Conservation (phyloP, 2,113 vertebrate species). For the Agapornis roseicollis region DNA sequence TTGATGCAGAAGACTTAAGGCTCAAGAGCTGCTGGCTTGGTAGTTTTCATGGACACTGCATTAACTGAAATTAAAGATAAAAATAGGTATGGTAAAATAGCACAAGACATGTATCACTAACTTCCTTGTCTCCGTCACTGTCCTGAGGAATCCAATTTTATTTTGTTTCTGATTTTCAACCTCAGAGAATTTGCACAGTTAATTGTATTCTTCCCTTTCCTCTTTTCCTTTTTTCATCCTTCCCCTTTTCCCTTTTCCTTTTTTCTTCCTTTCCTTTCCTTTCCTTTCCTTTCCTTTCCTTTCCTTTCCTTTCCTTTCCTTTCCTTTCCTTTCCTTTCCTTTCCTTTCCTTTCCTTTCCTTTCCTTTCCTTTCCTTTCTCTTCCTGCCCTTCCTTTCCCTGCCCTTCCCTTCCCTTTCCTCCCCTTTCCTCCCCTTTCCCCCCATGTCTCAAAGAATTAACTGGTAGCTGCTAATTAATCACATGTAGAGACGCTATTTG, state of each 20-base stretch:
- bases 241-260: neutral
- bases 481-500: neutral
- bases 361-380: rapidly evolving
- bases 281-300: neutral
- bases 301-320: neutral
- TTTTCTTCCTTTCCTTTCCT: neutral
- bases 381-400: neutral
- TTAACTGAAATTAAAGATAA: neutral
- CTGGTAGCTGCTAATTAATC: neutral
- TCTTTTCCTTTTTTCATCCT: neutral
- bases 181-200: neutral
- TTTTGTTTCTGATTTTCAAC: neutral
- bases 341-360: neutral
- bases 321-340: neutral
- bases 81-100: neutral
- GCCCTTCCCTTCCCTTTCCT: rapidly evolving
- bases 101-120: neutral
- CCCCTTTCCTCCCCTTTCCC: neutral
- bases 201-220: neutral
- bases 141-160: neutral
- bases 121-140: neutral
- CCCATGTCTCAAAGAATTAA: neutral
- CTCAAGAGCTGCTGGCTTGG: neutral
- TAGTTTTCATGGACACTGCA: neutral
- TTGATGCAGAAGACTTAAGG: neutral